Base-by-base conservation (phyloP, 1,140 invertebrate genomes). In the Drosophila willistoni region DNA sequence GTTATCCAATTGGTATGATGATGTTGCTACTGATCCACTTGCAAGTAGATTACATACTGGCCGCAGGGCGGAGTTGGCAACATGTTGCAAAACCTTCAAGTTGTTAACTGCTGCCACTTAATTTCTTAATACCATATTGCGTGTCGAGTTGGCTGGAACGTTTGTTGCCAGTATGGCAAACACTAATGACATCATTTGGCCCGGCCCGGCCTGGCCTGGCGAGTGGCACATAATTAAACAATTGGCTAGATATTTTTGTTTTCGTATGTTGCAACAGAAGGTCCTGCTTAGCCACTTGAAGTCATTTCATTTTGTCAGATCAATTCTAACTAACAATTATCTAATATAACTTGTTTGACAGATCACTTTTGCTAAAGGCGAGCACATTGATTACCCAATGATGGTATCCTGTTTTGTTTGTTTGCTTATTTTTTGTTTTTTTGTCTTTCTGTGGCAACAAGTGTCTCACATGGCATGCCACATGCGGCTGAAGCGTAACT, bases 181-280 rank as follows among this genome's bases (percentile, higher is more conserved):
- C 67, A 67, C 79, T 86, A 86, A 86, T 86, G 83, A 87, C 83
- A 86, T 86, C 76, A 86, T 87, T 86, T 86, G 79, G 34, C 34
- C 36, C 22, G 22, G 22, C 19, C 19, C 5, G 25, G 25, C 25
- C 25, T 25, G 36, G 44, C 44, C 47, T 60, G 66, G 59, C 65
- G 68, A 73, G 61, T 62, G 64, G 71, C 63, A 73, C 64, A 73
- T 73, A 73, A 69, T 73, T 72, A 68, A 72, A 67, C 69, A 64
- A 47, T 14, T 56, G 33, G 13, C 5, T 1, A 36, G 3, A 19
- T 14, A 57, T 29, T 14, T 29, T 7, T 29, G 29, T 29, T 29
- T 14, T n/a, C 34, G 29, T 7, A 33, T 56, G 14, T 57, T 7
- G 55, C 7, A 14, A 14, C 13, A n/a, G 29, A 33, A 33, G 54